phyloP scores from a whole-genome alignment of 37 sponge, comb jelly and placozoan species.

The Aphrocallistes beatrix region DNA sequence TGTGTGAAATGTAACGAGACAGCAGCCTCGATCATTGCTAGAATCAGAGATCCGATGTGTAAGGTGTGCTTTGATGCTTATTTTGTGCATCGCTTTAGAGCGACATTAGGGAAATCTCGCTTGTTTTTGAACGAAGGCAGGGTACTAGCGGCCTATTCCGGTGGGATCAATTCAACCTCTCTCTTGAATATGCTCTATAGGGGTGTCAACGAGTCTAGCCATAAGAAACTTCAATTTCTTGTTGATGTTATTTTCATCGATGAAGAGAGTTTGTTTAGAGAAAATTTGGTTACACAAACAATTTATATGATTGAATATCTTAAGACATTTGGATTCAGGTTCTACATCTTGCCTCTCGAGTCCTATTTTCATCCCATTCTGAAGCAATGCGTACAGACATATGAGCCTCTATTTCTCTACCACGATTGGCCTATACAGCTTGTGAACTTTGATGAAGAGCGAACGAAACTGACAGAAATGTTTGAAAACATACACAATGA shows the following conservation, averaged over 20 bases:
- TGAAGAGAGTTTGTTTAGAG: neutral
- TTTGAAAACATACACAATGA: neutral
- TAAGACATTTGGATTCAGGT: neutral
- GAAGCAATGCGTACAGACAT: neutral
- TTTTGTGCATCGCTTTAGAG: slow-evolving; percentile 19
- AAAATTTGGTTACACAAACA: neutral
- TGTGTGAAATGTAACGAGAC: neutral
- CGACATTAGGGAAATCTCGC: slow-evolving; percentile 14
- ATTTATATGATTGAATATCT: neutral
- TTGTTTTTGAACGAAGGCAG: neutral
- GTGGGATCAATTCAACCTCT: neutral
- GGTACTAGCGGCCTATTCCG: slow-evolving; percentile 1
- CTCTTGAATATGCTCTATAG: neutral
- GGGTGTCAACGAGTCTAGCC: neutral
- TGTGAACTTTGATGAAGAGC: neutral
- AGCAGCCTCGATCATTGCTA: neutral
- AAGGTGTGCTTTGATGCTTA: slow-evolving; percentile 19
- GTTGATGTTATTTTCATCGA: slow-evolving; percentile 11
- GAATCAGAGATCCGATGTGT: slow-evolving; percentile 20
- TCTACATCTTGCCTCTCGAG: neutral
- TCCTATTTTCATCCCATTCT: neutral
- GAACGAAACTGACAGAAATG: neutral
- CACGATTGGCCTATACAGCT: neutral
- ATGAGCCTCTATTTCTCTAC: neutral
- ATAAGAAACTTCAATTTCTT: neutral